Conservation (phyloP, 1,140 invertebrate genomes). For the Drosophila pachea region DNA sequence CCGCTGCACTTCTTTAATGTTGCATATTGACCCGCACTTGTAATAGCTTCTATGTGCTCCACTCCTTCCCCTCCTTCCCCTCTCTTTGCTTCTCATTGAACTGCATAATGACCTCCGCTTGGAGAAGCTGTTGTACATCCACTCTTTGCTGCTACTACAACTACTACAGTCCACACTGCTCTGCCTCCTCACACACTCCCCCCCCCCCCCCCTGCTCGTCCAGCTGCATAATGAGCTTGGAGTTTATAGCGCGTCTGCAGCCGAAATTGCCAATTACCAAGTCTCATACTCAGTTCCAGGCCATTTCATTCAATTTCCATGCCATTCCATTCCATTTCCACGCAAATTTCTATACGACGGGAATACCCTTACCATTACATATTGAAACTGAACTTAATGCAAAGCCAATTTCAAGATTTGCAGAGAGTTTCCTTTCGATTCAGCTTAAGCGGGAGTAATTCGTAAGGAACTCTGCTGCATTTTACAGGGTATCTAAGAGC, state of each 20-base stretch:
- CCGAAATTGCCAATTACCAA: constrained; percentile 17
- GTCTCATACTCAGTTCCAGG: neutral
- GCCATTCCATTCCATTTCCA: constrained; percentile 1
- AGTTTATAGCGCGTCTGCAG: constrained; percentile 1
- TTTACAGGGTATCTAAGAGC: neutral
- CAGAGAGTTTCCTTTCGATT: too few relatives aligned
- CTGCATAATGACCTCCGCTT: neutral
- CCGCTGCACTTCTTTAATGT: too few relatives aligned
- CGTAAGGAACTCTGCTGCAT: neutral
- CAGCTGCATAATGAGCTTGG: constrained; percentile 13
- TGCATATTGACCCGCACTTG: too few relatives aligned
- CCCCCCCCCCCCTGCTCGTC: neutral
- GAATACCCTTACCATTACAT: neutral
- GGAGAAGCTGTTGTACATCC: neutral
- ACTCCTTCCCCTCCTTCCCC: neutral
- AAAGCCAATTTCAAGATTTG: too few relatives aligned
- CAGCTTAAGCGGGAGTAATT: too few relatives aligned
- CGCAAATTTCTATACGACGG: neutral
- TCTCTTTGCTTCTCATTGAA: neutral
- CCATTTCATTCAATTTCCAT: constrained; percentile 5
- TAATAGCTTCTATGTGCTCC: neutral
- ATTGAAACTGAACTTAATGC: neutral
- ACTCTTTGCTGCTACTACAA: neutral
- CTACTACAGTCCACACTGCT: neutral
- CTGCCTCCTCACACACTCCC: neutral